Evolutionary conservation across 1,140 invertebrate species (phyloP).

Genomic region (Bemisia tabaci): DNA sequence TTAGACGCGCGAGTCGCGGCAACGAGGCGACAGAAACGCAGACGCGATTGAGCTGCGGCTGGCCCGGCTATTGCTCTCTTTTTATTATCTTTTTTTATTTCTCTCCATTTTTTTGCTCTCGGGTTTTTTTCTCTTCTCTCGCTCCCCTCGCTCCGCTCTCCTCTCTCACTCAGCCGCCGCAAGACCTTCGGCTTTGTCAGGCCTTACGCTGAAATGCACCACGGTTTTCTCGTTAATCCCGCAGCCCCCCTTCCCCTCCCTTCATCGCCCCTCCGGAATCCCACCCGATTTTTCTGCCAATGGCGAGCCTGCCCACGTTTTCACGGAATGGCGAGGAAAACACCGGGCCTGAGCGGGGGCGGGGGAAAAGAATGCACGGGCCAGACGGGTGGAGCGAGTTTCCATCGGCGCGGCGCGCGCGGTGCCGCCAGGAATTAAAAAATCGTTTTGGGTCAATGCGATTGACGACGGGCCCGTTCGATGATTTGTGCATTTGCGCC

Average conservation of each 20-base stretch:
- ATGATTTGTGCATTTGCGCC: no score
- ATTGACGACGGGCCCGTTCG: no score
- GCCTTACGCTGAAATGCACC: background rate
- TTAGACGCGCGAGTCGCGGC: no score
- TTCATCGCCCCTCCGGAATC: background rate
- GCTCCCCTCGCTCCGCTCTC: slow-evolving; percentile 3
- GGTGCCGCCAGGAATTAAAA: no score
- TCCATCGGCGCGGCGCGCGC: no score
- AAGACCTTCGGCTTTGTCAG: background rate
- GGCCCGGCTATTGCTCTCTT: background rate
- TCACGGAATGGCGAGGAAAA: no score
- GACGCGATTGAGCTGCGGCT: background rate
- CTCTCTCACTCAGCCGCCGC: background rate
- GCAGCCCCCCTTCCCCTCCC: background rate
- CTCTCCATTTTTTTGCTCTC: slow-evolving; percentile 6
- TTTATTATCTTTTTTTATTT: slow-evolving; percentile 10
- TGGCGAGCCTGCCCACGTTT: no score
- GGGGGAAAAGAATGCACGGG: no score
- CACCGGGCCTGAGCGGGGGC: no score
- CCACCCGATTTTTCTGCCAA: background rate
- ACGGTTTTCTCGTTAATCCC: background rate
- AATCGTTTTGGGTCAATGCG: no score
- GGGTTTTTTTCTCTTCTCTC: slow-evolving; percentile 8
- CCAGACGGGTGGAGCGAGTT: no score
- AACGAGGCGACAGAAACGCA: no score